phyloP scores from a whole-genome alignment of 1,140 invertebrate genomes.

The Trissolcus basalis region DNA sequence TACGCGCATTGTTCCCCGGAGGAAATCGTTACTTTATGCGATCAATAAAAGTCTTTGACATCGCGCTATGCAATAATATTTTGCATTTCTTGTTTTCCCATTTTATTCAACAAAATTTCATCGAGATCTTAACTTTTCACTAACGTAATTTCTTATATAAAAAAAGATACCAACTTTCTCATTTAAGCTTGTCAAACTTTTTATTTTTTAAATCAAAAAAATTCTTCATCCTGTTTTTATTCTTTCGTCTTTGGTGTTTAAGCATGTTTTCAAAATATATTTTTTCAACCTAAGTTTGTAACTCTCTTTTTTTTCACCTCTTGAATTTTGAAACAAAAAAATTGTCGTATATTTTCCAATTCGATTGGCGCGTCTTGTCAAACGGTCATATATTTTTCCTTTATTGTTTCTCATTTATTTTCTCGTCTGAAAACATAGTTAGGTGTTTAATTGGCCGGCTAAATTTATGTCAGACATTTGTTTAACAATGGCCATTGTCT shows the following conservation, averaged over 20 bases:
- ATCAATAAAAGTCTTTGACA: conserved; percentile 48
- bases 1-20: conserved; percentile 34
- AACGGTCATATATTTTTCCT: not conserved
- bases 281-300: too few species aligned
- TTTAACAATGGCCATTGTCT: conserved; percentile 54
- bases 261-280: too few species aligned
- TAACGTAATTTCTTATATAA: not conserved
- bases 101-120: not conserved
- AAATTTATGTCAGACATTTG: conserved; percentile 57
- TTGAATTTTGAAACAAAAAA: too few species aligned
- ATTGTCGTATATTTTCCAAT: too few species aligned
- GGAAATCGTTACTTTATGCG: conserved; percentile 43
- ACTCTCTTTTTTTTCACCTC: too few species aligned
- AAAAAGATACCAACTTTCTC: too few species aligned
- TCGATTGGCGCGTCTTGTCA: too few species aligned
- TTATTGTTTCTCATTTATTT: not conserved
- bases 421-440: not conserved
- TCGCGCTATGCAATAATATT: conserved; percentile 28
- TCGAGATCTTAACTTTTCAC: not conserved
- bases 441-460: conserved; percentile 46
- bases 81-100: conserved; percentile 23
- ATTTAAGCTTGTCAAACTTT: too few species aligned
- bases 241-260: too few species aligned
- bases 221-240: too few species aligned
- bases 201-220: too few species aligned